Evolutionary conservation across 2,113 vertebrate genomes (phyloP), one percentile per base, ranked within the genome.

Genomic region (Sterrhoptilus dennistouni): DNA sequence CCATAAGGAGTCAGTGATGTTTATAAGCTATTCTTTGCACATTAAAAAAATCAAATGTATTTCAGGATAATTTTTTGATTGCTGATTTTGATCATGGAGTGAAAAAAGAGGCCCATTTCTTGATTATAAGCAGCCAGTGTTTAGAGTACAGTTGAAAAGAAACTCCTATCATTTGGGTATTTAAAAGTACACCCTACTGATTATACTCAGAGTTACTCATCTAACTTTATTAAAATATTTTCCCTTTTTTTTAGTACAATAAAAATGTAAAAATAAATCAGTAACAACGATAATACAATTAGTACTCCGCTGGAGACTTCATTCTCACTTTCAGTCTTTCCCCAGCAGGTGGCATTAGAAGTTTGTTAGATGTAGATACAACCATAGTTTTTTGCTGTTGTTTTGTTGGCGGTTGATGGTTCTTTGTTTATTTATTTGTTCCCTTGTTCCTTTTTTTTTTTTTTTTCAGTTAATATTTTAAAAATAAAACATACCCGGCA

Each of bases 301-400:
- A 45, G 12, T 45, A 25, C 36, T 25, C 27, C 35, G 25, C 35
- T 63, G 38, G 38, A 89, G 25, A 56, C 52, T 44, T 71, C 33
- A 38, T 38, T 74, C 19, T 65, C 59, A 24, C 69, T 89, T 93
- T 63, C 68, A 53, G 4, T n/a, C 31, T 82, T 95, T 56, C 5
- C 31, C 80, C 95, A 61, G 61, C 40, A 95, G 91, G 33, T 84
- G 95, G 94, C 95, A 52, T 42, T 68, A 94, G 61, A 79, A 53
- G 44, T 49, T 84, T 76, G 36, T 31, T 44, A 57, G 15, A 18
- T 14, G 13, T 27, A 60, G 23, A 4, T 17, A 18, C 3, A 47
- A 38, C 25, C 36, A 22, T 8, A 1, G 6, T 0, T 22, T 69
- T 49, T 36, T 24, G 9, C 27, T 42, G 17, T 3, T 40, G 16